Evolutionary conservation across 2,888 invertebrate genomes (phyloP).

Genomic region (Drosophila putrida): DNA sequence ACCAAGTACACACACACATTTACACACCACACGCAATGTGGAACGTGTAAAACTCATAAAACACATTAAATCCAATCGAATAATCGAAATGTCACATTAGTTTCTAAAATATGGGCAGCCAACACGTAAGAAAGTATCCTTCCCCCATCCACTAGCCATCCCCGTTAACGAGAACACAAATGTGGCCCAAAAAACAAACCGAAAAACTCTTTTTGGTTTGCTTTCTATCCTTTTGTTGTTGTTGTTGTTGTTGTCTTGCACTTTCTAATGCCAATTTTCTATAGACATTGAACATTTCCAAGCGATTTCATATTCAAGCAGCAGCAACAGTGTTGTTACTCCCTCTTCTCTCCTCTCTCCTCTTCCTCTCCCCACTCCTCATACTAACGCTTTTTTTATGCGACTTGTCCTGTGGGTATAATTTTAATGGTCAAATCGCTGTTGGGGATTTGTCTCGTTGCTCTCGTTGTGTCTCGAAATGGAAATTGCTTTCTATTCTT

Average conservation of each 20-base stretch:
- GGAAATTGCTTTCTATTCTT: slow-evolving; percentile 73
- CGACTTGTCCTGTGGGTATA: slow-evolving; percentile 82
- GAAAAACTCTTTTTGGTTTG: slow-evolving; percentile 66
- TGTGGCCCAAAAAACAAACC: slow-evolving; percentile 60
- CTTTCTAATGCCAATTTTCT: slow-evolving; percentile 56
- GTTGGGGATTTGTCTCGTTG: slow-evolving; percentile 60
- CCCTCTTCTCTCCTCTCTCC: neutral
- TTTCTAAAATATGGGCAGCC: slow-evolving; percentile 85
- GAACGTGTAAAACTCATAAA: slow-evolving; percentile 83
- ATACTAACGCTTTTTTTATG: slow-evolving; percentile 54
- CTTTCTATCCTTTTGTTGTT: neutral
- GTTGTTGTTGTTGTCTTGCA: slow-evolving; percentile 36
- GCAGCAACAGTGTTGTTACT: slow-evolving; percentile 21
- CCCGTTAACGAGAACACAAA: slow-evolving; percentile 69
- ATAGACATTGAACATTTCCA: slow-evolving; percentile 58
- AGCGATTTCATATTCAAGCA: slow-evolving; percentile 78
- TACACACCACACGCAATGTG: slow-evolving; percentile 31
- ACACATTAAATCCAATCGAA: slow-evolving; percentile 86
- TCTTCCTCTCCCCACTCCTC: neutral
- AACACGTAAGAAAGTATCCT: slow-evolving; percentile 69
- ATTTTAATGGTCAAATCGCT: slow-evolving; percentile 84
- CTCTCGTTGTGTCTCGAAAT: slow-evolving; percentile 46
- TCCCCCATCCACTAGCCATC: neutral
- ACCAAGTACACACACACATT: slow-evolving; percentile 20
- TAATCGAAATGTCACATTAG: slow-evolving; percentile 86